phyloP scores from a whole-genome alignment of 2,113 vertebrate genomes.

The Pterocles orientalis region DNA sequence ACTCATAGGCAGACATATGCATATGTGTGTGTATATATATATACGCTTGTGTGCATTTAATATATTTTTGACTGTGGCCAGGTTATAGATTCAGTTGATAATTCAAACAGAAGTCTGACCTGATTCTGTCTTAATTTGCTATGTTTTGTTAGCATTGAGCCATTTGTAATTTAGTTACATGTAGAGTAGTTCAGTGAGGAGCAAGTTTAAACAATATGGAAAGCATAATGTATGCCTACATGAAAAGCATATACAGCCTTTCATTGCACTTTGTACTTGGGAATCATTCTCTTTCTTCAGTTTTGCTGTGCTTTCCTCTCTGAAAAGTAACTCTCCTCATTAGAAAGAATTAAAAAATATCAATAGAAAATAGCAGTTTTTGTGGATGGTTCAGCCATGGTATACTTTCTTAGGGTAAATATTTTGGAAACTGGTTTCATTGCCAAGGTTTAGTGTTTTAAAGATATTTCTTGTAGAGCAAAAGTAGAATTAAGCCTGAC shows the following conservation, averaged over 20 bases:
- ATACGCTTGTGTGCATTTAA: background rate
- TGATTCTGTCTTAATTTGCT: conserved; percentile 66
- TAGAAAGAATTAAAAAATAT: conserved; percentile 44
- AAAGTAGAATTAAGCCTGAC: background rate
- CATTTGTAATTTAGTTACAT: conserved; percentile 72
- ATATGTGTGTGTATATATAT: background rate
- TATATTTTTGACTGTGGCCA: conserved; percentile 26
- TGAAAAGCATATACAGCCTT: conserved; percentile 47
- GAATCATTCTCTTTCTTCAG: conserved; percentile 33
- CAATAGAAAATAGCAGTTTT: conserved; percentile 36
- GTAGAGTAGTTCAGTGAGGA: conserved; percentile 54
- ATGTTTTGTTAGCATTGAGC: conserved; percentile 63
- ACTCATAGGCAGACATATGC: background rate
- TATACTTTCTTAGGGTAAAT: conserved; percentile 11
- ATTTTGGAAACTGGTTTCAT: conserved; percentile 11
- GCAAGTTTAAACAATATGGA: conserved; percentile 65
- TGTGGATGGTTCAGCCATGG: background rate
- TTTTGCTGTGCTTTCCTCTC: conserved; percentile 34
- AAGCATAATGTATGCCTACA: conserved; percentile 51
- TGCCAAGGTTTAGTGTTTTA: background rate
- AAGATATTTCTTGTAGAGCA: background rate
- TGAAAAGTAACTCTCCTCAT: conserved; percentile 53
- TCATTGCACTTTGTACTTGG: conserved; percentile 51
- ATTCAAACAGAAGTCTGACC: conserved; percentile 53
- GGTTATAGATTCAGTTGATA: conserved; percentile 48